These are phyloP conservation scores for Sminthurides aquaticus DNA, from an alignment of 2,888 invertebrate species.

Conservation along the genomic window DNA sequence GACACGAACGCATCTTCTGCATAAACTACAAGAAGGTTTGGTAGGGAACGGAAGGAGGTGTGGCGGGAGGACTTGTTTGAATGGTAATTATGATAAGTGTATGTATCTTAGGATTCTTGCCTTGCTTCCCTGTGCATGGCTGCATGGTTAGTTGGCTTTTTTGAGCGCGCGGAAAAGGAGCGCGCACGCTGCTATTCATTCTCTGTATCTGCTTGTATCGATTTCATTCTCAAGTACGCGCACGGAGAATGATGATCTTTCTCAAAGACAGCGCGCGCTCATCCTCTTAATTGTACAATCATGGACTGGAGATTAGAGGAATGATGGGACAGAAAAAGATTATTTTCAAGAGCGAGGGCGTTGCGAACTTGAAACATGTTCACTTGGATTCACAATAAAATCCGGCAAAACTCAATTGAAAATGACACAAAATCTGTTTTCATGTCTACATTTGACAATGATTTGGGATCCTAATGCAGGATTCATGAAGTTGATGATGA, in stretches of 20 bases:
- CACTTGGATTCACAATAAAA: not conserved
- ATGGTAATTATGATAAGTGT: too few species aligned
- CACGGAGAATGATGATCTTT: not conserved
- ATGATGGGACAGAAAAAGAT: not conserved
- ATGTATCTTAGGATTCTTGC: too few species aligned
- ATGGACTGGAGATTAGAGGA: not conserved
- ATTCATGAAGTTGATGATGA: not conserved
- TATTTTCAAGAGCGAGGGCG: not conserved
- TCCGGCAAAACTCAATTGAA: not conserved
- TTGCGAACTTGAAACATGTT: not conserved
- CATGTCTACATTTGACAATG: not conserved
- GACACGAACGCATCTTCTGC: too few species aligned
- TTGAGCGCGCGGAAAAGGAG: too few species aligned
- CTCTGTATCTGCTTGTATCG: not conserved
- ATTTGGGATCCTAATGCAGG: not conserved
- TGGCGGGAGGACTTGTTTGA: too few species aligned
- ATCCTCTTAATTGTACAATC: not conserved
- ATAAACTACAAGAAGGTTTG: too few species aligned
- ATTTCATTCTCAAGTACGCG: not conserved
- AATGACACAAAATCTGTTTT: not conserved
- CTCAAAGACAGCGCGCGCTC: not conserved
- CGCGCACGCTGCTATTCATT: too few species aligned
- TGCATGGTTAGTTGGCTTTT: too few species aligned
- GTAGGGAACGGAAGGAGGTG: too few species aligned
- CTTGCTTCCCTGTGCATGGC: too few species aligned